phyloP scores from a whole-genome alignment of 2,113 vertebrate species.

The Seriola rivoliana region DNA sequence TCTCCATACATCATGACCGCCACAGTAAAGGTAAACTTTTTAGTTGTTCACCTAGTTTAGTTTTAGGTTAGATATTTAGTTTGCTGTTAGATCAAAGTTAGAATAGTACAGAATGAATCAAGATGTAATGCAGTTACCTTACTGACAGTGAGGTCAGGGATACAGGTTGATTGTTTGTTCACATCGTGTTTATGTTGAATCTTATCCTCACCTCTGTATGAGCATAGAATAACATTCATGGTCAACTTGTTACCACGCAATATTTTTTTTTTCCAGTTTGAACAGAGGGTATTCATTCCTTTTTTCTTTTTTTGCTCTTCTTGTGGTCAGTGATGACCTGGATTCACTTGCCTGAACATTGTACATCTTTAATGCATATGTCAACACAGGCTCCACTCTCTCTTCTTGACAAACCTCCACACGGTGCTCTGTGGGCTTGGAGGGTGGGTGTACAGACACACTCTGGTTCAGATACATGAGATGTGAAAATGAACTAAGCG shows the following conservation, averaged over 20 bases:
- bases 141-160: background rate
- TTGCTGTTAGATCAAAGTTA: background rate
- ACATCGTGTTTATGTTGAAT: too few relatives aligned
- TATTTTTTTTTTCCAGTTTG: background rate
- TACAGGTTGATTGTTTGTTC: too few relatives aligned
- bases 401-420: background rate
- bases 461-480: background rate
- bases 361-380: background rate
- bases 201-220: background rate
- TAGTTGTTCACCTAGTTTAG: too few relatives aligned
- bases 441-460: background rate
- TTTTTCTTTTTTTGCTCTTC: background rate
- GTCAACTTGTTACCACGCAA: background rate
- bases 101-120: background rate
- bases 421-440: background rate
- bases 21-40: background rate
- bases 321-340: background rate
- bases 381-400: background rate
- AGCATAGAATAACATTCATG: background rate
- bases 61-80: background rate
- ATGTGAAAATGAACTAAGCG: background rate
- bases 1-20: background rate
- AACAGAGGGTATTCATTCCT: background rate
- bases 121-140: background rate
- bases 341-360: background rate